Evolutionary conservation across 2,113 vertebrate genomes (phyloP).

Genomic region (Gasterosteus aculeatus): DNA sequence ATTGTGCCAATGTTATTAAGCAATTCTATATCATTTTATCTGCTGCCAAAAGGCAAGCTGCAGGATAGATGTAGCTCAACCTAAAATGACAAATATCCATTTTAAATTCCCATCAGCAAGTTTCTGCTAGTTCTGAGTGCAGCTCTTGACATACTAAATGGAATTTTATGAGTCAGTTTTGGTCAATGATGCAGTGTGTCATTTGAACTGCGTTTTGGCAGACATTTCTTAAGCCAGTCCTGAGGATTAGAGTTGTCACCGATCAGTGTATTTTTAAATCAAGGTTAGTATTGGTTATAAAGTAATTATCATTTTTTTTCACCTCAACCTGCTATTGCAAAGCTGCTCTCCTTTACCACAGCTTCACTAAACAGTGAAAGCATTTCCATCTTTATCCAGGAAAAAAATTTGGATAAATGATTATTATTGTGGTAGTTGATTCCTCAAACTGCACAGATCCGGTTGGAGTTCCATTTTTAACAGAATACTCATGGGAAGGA

Average conservation of each 20-base stretch:
- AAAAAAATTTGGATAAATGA: neutral
- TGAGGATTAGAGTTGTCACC: neutral
- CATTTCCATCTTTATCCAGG: neutral
- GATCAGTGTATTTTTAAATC: neutral
- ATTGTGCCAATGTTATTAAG: slow-evolving; percentile 20
- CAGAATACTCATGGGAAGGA: too few relatives aligned
- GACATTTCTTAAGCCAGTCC: neutral
- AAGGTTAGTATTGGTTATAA: neutral
- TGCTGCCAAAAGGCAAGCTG: slow-evolving; percentile 35
- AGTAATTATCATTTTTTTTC: neutral
- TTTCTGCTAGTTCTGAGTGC: slow-evolving; percentile 3
- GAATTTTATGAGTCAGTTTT: slow-evolving; percentile 10
- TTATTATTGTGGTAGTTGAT: too few relatives aligned
- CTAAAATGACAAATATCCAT: slow-evolving; percentile 38
- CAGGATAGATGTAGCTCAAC: slow-evolving; percentile 38
- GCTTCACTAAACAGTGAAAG: neutral
- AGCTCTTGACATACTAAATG: slow-evolving; percentile 9
- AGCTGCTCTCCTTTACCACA: neutral
- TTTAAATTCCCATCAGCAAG: slow-evolving; percentile 23
- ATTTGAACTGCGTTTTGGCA: neutral
- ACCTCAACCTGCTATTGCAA: neutral
- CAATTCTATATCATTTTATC: slow-evolving; percentile 15
- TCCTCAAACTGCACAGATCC: too few relatives aligned
- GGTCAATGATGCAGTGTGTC: neutral
- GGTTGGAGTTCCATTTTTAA: too few relatives aligned